Percentiles rank a stretch among this genome's conserved stretches.
Conservation (phyloP, 2,888 invertebrate species). For the Spilosoma lubricipeda region DNA sequence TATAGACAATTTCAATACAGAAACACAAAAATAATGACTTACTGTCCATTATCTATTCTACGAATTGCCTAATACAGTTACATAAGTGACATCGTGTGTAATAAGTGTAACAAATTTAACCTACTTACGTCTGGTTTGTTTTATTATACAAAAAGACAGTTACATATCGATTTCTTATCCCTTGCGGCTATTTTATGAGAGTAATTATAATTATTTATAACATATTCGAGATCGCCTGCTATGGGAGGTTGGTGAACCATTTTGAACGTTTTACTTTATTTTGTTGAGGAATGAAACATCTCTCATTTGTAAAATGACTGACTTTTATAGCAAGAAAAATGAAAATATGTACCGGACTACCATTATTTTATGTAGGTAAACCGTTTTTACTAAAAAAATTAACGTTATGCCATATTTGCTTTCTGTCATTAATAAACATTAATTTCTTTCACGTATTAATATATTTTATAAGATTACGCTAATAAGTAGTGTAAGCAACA, state of each 20-base stretch:
- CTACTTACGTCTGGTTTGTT: slow-evolving; percentile 3
- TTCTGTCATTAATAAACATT: too few relatives aligned
- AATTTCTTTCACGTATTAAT: too few relatives aligned
- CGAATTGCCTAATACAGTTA: slow-evolving; percentile 1
- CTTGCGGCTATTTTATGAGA: background rate
- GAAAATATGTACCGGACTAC: too few relatives aligned
- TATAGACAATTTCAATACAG: background rate
- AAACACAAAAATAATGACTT: background rate
- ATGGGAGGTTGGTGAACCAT: too few relatives aligned
- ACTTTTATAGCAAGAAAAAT: too few relatives aligned
- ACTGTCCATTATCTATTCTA: background rate
- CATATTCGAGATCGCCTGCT: background rate
- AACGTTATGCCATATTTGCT: too few relatives aligned
- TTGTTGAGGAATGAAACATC: too few relatives aligned
- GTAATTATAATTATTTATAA: background rate
- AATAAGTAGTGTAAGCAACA: background rate
- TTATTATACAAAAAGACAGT: slow-evolving; percentile 1
- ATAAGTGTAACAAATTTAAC: slow-evolving; percentile 1
- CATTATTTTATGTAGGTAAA: too few relatives aligned
- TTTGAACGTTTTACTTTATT: too few relatives aligned
- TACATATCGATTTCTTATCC: background rate
- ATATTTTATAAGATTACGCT: background rate
- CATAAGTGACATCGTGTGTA: slow-evolving; percentile 6
- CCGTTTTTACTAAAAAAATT: too few relatives aligned
- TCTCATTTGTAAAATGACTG: too few relatives aligned